A percentile compares a stretch with the other conserved stretches of the same genome.
Evolutionary conservation across 2,113 vertebrate genomes (phyloP).

Genomic region (Oncorhynchus clarkii): DNA sequence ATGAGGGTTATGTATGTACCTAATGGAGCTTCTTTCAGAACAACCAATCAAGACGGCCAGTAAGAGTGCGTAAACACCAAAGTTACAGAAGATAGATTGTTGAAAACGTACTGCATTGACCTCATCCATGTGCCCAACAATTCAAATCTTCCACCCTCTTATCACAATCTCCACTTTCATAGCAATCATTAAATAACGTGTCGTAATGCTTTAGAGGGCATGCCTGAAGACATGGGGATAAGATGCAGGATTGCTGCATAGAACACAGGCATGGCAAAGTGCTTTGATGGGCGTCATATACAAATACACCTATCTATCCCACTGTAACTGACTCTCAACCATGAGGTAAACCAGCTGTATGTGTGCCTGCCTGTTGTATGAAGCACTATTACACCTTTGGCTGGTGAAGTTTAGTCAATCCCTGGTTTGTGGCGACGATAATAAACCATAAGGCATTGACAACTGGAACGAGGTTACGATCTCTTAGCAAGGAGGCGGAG

Average conservation of each 20-base stretch:
- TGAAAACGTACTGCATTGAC: not conserved
- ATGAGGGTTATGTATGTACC: not conserved
- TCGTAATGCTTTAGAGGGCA: constrained; percentile 13
- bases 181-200: constrained; percentile 21
- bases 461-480: constrained; percentile 34
- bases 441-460: constrained; percentile 14
- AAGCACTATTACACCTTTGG: constrained; percentile 71
- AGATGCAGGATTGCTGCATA: constrained; percentile 65
- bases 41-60: no score
- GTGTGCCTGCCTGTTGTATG: constrained; percentile 51
- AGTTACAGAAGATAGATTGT: not conserved
- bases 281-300: constrained; percentile 31
- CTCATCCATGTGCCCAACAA: not conserved
- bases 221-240: not conserved
- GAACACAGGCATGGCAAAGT: constrained; percentile 59
- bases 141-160: not conserved
- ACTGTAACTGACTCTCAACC: constrained; percentile 24
- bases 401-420: constrained; percentile 62
- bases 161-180: constrained; percentile 12
- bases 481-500: constrained; percentile 39
- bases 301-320: constrained; percentile 6
- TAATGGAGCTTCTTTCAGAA: not conserved
- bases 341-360: constrained; percentile 66
- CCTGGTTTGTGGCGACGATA: constrained; percentile 40
- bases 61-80: not conserved